Conservation (phyloP, 2,888 invertebrate genomes). For the Halictus ligatus region DNA sequence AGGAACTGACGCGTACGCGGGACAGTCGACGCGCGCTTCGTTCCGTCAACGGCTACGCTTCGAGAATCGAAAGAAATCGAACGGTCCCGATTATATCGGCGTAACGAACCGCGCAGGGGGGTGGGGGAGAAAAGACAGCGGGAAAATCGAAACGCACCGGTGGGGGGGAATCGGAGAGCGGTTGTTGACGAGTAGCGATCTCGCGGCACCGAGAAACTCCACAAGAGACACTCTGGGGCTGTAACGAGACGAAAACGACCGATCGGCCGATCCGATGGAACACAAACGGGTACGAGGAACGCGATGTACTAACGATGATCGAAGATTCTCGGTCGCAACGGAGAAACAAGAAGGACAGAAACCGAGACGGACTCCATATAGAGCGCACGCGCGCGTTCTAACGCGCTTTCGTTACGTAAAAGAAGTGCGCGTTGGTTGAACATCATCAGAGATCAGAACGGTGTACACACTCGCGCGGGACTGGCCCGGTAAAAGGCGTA, state of each 20-base stretch:
- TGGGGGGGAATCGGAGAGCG: background rate
- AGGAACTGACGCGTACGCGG: conserved; percentile 39
- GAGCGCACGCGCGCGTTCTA: conserved; percentile 68
- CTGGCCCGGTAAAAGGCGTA: conserved; percentile 40
- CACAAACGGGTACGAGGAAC: conserved; percentile 62
- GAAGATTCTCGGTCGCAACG: conserved; percentile 56
- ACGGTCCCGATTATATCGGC: conserved; percentile 19
- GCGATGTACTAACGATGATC: conserved; percentile 65
- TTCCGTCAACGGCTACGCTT: conserved; percentile 36
- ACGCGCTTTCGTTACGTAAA: conserved; percentile 77
- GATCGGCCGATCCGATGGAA: conserved; percentile 58
- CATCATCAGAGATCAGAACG: conserved; percentile 52
- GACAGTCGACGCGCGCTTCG: conserved; percentile 44
- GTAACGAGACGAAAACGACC: conserved; percentile 50
- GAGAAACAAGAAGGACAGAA: conserved; percentile 42
- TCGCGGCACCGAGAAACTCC: background rate
- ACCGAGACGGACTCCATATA: conserved; percentile 61
- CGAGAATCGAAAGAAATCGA: conserved; percentile 33
- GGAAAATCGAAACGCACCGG: conserved; percentile 50
- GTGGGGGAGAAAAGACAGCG: conserved; percentile 26
- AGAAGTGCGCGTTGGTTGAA: conserved; percentile 75
- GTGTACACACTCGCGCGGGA: conserved; percentile 30
- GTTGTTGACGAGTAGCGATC: background rate
- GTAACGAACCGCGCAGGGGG: background rate
- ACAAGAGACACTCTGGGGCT: background rate